phyloP scores from a whole-genome alignment of 2,113 vertebrate species.

The Thermophis baileyi region DNA sequence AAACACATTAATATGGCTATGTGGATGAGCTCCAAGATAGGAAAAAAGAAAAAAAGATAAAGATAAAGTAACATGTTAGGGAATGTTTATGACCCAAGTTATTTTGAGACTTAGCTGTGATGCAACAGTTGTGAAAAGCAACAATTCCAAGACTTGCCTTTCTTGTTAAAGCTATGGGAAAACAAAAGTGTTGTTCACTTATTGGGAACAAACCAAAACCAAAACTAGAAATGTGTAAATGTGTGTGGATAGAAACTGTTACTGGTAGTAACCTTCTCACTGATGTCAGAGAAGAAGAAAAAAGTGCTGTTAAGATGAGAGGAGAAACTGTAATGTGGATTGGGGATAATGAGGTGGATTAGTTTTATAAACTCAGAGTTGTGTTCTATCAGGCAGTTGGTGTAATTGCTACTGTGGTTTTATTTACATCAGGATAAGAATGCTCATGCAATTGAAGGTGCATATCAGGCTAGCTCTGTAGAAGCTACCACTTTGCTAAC shows the following conservation, averaged over 20 bases:
- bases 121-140: constrained; percentile 36
- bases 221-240: constrained; percentile 4
- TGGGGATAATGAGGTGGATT: constrained; percentile 32
- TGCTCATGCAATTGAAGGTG: constrained; percentile 55
- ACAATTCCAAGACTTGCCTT: background rate
- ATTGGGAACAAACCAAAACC: background rate
- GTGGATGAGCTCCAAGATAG: background rate
- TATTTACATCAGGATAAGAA: constrained; percentile 53
- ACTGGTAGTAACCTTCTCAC: constrained; percentile 30
- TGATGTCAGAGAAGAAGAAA: constrained; percentile 19
- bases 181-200: constrained; percentile 25
- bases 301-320: constrained; percentile 50
- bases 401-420: constrained; percentile 52
- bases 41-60: background rate
- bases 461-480: constrained; percentile 40
- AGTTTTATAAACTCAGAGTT: constrained; percentile 44
- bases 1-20: background rate
- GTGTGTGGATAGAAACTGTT: constrained; percentile 38
- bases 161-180: constrained; percentile 18
- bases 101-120: constrained; percentile 14
- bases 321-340: constrained; percentile 47
- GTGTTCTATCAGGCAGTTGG: constrained; percentile 40
- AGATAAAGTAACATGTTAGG: background rate
- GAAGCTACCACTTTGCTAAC: constrained; percentile 42
- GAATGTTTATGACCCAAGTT: background rate